phyloP scores from a whole-genome alignment of 2,113 vertebrate genomes.

The Salminus brasiliensis region DNA sequence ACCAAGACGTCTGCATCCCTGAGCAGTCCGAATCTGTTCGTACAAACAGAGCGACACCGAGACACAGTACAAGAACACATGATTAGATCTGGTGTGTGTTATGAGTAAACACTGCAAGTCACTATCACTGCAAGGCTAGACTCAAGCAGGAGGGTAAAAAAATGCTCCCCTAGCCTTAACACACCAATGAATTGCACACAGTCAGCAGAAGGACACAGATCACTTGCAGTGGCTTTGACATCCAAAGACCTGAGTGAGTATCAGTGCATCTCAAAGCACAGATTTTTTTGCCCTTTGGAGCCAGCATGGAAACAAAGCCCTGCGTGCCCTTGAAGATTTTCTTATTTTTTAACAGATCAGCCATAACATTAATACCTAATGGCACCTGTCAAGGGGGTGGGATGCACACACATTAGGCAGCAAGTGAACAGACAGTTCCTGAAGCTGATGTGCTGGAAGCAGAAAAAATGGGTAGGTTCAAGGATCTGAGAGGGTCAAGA shows the following conservation, averaged over 20 bases:
- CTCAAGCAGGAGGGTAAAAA: too few relatives aligned
- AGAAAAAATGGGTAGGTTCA: too few relatives aligned
- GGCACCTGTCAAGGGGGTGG: too few relatives aligned
- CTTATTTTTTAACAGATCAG: too few relatives aligned
- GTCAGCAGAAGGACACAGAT: constrained; percentile 21
- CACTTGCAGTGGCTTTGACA: constrained; percentile 9
- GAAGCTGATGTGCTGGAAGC: too few relatives aligned
- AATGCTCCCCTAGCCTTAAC: background rate
- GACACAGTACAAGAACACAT: constrained; percentile 24
- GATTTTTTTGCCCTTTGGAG: background rate
- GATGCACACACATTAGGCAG: too few relatives aligned
- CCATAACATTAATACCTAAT: too few relatives aligned
- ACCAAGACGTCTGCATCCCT: constrained; percentile 41
- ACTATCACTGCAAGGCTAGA: background rate
- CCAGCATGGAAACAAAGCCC: background rate
- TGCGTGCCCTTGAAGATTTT: background rate
- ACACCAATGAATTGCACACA: background rate
- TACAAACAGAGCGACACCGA: constrained; percentile 32
- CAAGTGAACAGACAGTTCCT: too few relatives aligned
- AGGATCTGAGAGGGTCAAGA: too few relatives aligned
- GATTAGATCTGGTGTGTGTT: constrained; percentile 20
- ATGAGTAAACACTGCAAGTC: constrained; percentile 15
- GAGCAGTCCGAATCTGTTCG: constrained; percentile 38
- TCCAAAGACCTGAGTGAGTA: background rate
- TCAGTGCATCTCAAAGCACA: background rate